These are phyloP conservation scores for Ectemnius continuus DNA, from an alignment of 2,888 invertebrate species.

Conservation along the genomic window DNA sequence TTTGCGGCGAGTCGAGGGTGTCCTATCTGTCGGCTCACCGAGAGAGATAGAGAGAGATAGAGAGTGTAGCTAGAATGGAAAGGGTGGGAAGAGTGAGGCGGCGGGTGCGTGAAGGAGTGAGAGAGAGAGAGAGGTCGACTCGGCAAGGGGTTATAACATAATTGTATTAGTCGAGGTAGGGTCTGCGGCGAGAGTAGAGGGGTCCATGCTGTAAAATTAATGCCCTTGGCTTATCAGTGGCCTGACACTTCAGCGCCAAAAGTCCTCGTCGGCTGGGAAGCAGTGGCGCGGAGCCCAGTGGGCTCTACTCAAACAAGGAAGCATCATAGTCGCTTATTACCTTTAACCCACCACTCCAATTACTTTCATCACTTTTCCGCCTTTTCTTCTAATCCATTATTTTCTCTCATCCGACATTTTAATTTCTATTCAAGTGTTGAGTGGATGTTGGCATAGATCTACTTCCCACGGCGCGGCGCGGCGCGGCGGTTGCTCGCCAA, in stretches of 20 bases:
- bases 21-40: background rate
- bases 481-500: too few relatives aligned
- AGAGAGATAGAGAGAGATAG: conserved; percentile 41
- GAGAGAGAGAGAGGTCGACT: conserved; percentile 56
- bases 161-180: conserved; percentile 75
- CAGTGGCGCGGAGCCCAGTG: conserved; percentile 51
- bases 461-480: too few relatives aligned
- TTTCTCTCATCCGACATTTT: too few relatives aligned
- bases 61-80: conserved; percentile 38
- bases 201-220: conserved; percentile 74
- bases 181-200: conserved; percentile 61
- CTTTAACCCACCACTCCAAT: too few relatives aligned
- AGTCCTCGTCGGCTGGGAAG: conserved; percentile 60
- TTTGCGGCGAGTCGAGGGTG: conserved; percentile 11
- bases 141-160: conserved; percentile 76
- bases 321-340: too few relatives aligned
- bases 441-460: too few relatives aligned
- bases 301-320: background rate
- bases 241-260: conserved; percentile 74
- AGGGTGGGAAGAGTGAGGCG: conserved; percentile 37
- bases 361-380: too few relatives aligned
- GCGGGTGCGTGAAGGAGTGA: conserved; percentile 26
- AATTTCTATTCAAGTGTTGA: too few relatives aligned
- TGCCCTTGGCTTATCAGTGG: conserved; percentile 76
- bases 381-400: too few relatives aligned